Evolutionary conservation across 2,113 vertebrate genomes (phyloP), one percentile per base, ranked within the genome.

Genomic region (Oceanodroma tethys): DNA sequence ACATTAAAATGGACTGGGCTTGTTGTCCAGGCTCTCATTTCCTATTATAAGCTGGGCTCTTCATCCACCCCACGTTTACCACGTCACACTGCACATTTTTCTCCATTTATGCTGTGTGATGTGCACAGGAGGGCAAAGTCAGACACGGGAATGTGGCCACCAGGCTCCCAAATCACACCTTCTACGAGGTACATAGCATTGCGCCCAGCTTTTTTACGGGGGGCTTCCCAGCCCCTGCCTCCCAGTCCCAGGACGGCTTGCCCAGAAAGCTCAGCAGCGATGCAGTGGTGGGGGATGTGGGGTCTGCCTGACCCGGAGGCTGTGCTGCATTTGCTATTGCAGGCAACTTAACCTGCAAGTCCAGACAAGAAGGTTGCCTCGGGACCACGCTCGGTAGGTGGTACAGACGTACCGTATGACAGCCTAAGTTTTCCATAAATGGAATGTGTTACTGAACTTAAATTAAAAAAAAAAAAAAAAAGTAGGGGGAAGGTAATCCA

Each of bases 361-460:
- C 43, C 53, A 36, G 76, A 50, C 13, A 6, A 67, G 70, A 71
- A 30, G 15, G 29, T 9, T 94, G 91, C 86, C 70, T 42, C 2
- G 1, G 60, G 65, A 87, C 52, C 60, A 59, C 0, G 0, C 63
- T 47, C 6, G 1, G 40, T n/a, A 83, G 81, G 72, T 86, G 67
- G 55, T 42, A 81, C 0, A 2, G 45, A 26, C 0, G 4, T 10
- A 52, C 4, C 0, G 1, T 16, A 48, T 0, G 2, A 92, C 34
- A 86, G 45, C 38, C 50, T 19, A 67, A 29, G 9, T 72, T 70
- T 83, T 72, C 62, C 67, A 26, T 42, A 71, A 62, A 78, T 32
- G 2, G 45, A 92, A 92, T 58, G 40, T 38, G 48, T 63, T 84
- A 34, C 34, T 65, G 53, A 86, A 59, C 16, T 38, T 55, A 74